Evolutionary conservation across 1,140 invertebrate species (phyloP), one percentile per base, ranked within the genome.

Genomic region (Sycophila sp.): DNA sequence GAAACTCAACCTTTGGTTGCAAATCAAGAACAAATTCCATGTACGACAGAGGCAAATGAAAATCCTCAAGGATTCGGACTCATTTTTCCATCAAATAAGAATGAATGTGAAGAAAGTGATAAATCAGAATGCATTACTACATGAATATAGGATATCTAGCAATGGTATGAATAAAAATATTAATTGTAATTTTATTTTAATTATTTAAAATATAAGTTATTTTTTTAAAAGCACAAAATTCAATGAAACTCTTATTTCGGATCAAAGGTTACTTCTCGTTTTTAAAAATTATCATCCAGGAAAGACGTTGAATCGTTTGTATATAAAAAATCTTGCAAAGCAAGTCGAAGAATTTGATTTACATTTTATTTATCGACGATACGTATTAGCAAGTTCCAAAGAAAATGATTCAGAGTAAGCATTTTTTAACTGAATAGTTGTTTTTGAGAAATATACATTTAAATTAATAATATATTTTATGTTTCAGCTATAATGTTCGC

Each of bases 281-380:
- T 98, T 95, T 75, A 95, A 94, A 82, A 96, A 95, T 78, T 98
- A 98, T 85, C 89, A 92, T 74, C 81, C 90, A 28, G 96, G 96
- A 15, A 88, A 92, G 47, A 92, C 94, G 15, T 94, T 92, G 8
- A 90, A 91, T 85, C 90, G 94, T 68, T 84, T 98, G 8, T 98
- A 98, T 79, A 92, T 98, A 36, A 98, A 98, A 83, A 98, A 98
- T 88, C 87, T 98, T 22, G 88, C 92, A 1, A 97, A 96, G 87
- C 89, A 90, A 73, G 92, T 95, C 0, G 89, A 88, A 34, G 88
- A 91, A 38, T 85, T 89, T 72, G 94, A 98, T 86, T 86, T 98
- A 4, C 88, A 92, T 75, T 90, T 89, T 75, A 92, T 98, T 71
- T 98, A 92, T 85, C 90, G 90, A 62, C 85, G 90, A 70, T 97